Base-by-base conservation (phyloP, 2,888 invertebrate species). In the Chironomus tentans region DNA sequence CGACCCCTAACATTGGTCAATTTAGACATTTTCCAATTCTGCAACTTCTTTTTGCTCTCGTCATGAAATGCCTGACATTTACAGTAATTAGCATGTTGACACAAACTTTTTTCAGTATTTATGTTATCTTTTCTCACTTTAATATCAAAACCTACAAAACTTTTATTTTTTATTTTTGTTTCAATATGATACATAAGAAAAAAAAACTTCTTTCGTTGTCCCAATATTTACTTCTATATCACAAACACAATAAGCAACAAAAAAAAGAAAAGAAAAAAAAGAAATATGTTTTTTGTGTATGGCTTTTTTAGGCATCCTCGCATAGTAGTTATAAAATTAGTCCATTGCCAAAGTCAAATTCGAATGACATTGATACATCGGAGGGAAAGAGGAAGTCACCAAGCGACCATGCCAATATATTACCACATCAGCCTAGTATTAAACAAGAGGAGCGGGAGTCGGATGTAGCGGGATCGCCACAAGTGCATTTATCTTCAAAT, bases 281-380 rank as follows among this genome's bases (percentile, higher is more conserved):
- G 61, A 56, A 22, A 78, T 71, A 38, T 38, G 38, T 38, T 77
- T 24, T 79, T 79, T 38, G 7, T 38, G 38, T 38, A 38, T 38
- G 38, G 38, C 18, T 56, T 79, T 81, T 83, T 70, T 81, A 89
- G 89, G 86, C 87, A 83, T 86, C 87, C 80, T 85, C 87, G 81
- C 87, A 87, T 84, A 86, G 86, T 86, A 88, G 88, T 86, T 89
- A 87, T 83, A 89, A 88, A 86, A 86, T 87, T 84, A 88, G 87
- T 85, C 87, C 88, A 80, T 83, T 87, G 85, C 88, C 88, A 86
- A 89, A 89, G 85, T 85, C 87, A 83, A 88, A 88, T 84, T 87
- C 88, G 81, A 86, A 88, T 80, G 84, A 84, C 79, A 81, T 82
- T 74, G 84, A 84, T 80, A 84, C 84, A 50, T 50, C 50, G 78